These are phyloP conservation scores for Aulostomus chinensis DNA, from an alignment of 2,797 vertebrate genomes.

Conservation along the genomic window DNA sequence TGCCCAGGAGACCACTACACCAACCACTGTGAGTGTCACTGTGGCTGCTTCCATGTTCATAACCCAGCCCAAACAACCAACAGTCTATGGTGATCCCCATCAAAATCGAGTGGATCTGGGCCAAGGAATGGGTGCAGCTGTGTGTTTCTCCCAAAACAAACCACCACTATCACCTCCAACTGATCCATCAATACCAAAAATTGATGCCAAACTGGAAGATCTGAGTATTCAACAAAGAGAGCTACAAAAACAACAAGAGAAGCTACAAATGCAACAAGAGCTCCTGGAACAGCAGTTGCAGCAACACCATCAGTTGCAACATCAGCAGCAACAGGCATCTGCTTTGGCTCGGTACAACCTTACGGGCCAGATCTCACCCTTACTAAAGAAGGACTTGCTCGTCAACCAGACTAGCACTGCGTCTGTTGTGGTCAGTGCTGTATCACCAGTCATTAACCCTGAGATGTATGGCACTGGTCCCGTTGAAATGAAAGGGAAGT, in stretches of 20 bases:
- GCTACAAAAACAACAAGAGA: slow-evolving; percentile 79
- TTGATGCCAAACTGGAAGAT: slow-evolving; percentile 87
- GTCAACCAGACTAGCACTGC: slow-evolving; percentile 83
- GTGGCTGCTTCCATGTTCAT: slow-evolving; percentile 95
- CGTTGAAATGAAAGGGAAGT: slow-evolving; percentile 85
- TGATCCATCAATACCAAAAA: slow-evolving; percentile 80
- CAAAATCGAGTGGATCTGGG: slow-evolving; percentile 92
- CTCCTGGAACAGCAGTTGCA: slow-evolving; percentile 77
- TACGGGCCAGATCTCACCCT: slow-evolving; percentile 80
- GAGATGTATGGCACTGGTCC: slow-evolving; percentile 81
- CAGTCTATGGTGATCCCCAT: slow-evolving; percentile 94
- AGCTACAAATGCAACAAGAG: slow-evolving; percentile 79
- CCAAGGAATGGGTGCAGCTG: slow-evolving; percentile 88
- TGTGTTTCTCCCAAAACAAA: slow-evolving; percentile 91
- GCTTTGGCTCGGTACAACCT: slow-evolving; percentile 87
- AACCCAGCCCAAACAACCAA: slow-evolving; percentile 89
- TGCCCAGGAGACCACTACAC: slow-evolving; percentile 87
- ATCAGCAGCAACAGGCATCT: slow-evolving; percentile 76
- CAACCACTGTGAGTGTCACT: slow-evolving; percentile 91
- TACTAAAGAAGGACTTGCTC: slow-evolving; percentile 88
- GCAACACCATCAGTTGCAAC: slow-evolving; percentile 83
- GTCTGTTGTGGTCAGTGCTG: slow-evolving; percentile 74
- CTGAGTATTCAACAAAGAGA: slow-evolving; percentile 80
- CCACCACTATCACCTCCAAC: slow-evolving; percentile 81
- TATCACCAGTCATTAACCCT: slow-evolving; percentile 73